Base-by-base conservation (phyloP, 2,888 invertebrate genomes). In the Adelognathus sp. region DNA sequence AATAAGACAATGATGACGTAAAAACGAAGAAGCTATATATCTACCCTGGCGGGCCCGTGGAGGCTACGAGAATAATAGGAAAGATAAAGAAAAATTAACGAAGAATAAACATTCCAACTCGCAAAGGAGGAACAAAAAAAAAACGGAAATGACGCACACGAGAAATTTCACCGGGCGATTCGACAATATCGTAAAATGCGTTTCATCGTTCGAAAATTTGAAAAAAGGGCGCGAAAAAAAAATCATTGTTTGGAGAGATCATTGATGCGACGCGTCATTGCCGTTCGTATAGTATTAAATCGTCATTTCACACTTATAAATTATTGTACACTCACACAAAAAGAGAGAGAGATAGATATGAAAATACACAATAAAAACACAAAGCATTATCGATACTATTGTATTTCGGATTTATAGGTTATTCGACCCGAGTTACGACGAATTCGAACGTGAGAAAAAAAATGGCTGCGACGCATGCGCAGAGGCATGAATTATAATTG, bases 31-130 rank as follows among this genome's bases (percentile, higher is more conserved):
- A 75, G 11, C 16, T 69, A 64, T 73, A 78, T 63, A n/a, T n/a
- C 50, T 66, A 78, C 70, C 78, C 78, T 63, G 63, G 78, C 73
- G 74, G 75, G 78, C 74, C 69, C 41, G 63, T 74, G 78, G 78
- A 74, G 74, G 70, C 70, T 52, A 41, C 58, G 36, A n/a, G 66
- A 36, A 50, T 58, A 52, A 52, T 41, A 63, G 29, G 50, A 64
- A 29, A 18, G 27, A 2, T 2, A 71, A 72, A 39, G 29, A 61
- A 72, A 71, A 41, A 21, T 44, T 52, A 58, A 60, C 14, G 39
- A 54, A 52, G 39, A 41, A 64, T 7, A 60, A 75, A 75, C 79
- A 79, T 79, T 79, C 79, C 79, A 71, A 16, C 33, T 66, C 46
- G 54, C 66, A 61, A 64, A 36, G 50, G n/a, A 36, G n/a, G 24